Evolutionary conservation across 2,797 vertebrate genomes (phyloP), one percentile per base, ranked within the genome.

Genomic region (Smutsia gigantea): DNA sequence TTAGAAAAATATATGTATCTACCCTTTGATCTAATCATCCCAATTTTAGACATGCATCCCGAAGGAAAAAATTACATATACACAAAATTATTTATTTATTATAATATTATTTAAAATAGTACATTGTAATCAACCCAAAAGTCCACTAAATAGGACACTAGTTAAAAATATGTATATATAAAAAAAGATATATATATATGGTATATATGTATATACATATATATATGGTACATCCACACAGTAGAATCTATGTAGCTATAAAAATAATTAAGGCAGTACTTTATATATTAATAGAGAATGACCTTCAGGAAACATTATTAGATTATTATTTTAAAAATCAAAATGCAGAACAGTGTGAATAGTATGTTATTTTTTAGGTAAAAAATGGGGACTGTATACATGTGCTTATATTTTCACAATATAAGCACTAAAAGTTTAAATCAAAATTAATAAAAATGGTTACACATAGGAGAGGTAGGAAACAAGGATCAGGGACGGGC

Each of bases 1-100:
- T n/a, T 74, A 89, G 25, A 63, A 86, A 79, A 92, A 77, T 25
- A 75, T 46, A 63, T 37, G 25, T 49, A 74, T 69, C 25, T 68
- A n/a, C 34, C 4, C 42, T 37, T 87, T 83, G 66, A 92, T 13
- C 46, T 4, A 7, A 13, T 77, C 69, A 87, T 87, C 42, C n/a
- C 49, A 86, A n/a, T 77, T 89, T 88, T 71, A 97, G n/a, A 89
- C 79, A 59, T 89, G 46, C 89, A 86, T 84, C 39, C 19, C 59
- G 69, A 71, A 88, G 81, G 82, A 77, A 94, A 77, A 63, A 27
- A 27, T 69, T 63, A 64, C 12, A 59, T 37, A 82, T 39, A 63
- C 10, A 86, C 29, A 92, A 7, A 2, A 25, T 74, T 87, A 71
- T 69, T 93, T 93, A 69, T 66, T 71, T 39, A 39, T 39, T 39